Base-by-base conservation (phyloP, 2,888 invertebrate genomes). In the Nemoura dubitans region DNA sequence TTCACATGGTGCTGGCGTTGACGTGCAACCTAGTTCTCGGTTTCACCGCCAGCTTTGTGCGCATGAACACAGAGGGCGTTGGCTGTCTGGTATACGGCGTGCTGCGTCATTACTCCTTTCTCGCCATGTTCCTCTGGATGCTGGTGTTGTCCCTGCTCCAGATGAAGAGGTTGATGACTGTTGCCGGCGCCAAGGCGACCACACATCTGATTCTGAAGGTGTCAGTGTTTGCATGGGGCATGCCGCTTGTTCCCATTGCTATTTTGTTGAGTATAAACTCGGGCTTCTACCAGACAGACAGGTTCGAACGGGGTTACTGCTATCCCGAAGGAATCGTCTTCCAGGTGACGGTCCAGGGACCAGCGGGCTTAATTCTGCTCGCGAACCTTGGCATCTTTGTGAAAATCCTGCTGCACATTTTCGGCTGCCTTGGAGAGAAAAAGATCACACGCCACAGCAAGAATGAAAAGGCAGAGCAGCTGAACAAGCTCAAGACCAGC, bases 321-420 rank as follows among this genome's bases (percentile, higher is more conserved):
- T 80, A 28, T 27, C 80, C 80, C 25, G 80, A 80, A 80, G 80
- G 80, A 27, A n/a, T 80, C 3, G 80, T 27, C 80, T 80, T 80
- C 28, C 14, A 80, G 28, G 26, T 80, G 16, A 80, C 80, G 16
- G 80, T 80, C 16, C 80, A 80, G 28, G 80, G 26, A 25, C 80
- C 80, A n/a, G n/a, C n/a, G n/a, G n/a, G n/a, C n/a, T n/a, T n/a
- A n/a, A n/a, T n/a, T n/a, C n/a, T n/a, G n/a, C n/a, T n/a, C n/a
- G n/a, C n/a, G n/a, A n/a, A n/a, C n/a, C n/a, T n/a, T n/a, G n/a
- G n/a, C n/a, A n/a, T n/a, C n/a, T n/a, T n/a, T n/a, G n/a, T n/a
- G n/a, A n/a, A n/a, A n/a, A n/a, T n/a, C n/a, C n/a, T n/a, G n/a
- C n/a, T n/a, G n/a, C n/a, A n/a, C n/a, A n/a, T n/a, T n/a, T n/a